phyloP scores from a whole-genome alignment of 2,888 invertebrate genomes.

The Chouioia cunea region DNA sequence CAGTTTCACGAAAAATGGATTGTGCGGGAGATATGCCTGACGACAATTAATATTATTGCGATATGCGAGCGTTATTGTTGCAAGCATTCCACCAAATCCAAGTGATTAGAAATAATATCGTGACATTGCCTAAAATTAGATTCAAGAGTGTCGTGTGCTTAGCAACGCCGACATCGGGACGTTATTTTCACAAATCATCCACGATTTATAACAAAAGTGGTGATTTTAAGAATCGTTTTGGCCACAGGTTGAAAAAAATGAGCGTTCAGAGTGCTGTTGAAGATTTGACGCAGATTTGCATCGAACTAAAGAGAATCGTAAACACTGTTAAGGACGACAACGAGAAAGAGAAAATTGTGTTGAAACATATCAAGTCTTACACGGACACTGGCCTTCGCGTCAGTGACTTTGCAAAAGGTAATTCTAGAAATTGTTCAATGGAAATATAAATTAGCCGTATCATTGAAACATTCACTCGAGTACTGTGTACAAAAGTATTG shows the following conservation, averaged over 20 bases:
- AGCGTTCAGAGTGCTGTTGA: slow-evolving; percentile 58
- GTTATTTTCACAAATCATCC: slow-evolving; percentile 31
- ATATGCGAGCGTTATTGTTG: too few relatives aligned
- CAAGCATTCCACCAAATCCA: too few relatives aligned
- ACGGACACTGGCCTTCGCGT: slow-evolving; percentile 51
- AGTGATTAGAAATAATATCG: too few relatives aligned
- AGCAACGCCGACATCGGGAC: slow-evolving; percentile 30
- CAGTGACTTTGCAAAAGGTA: slow-evolving; percentile 65
- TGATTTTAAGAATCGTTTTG: slow-evolving; percentile 11
- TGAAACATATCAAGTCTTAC: slow-evolving; percentile 72
- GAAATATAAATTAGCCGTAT: not conserved
- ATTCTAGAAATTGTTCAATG: slow-evolving; percentile 2
- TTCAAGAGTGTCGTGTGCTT: not conserved
- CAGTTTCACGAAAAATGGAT: too few relatives aligned
- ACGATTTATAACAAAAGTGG: not conserved
- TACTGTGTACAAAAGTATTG: too few relatives aligned
- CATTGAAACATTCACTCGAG: not conserved
- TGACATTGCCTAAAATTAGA: too few relatives aligned
- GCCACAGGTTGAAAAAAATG: slow-evolving; percentile 55
- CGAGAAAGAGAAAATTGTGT: slow-evolving; percentile 71
- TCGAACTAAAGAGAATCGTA: slow-evolving; percentile 72
- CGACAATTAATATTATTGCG: too few relatives aligned
- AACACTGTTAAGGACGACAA: slow-evolving; percentile 62
- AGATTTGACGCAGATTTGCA: slow-evolving; percentile 70
- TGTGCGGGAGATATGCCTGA: too few relatives aligned